Conservation (phyloP, 2,888 invertebrate species). For the Pyrochroa serraticornis region DNA sequence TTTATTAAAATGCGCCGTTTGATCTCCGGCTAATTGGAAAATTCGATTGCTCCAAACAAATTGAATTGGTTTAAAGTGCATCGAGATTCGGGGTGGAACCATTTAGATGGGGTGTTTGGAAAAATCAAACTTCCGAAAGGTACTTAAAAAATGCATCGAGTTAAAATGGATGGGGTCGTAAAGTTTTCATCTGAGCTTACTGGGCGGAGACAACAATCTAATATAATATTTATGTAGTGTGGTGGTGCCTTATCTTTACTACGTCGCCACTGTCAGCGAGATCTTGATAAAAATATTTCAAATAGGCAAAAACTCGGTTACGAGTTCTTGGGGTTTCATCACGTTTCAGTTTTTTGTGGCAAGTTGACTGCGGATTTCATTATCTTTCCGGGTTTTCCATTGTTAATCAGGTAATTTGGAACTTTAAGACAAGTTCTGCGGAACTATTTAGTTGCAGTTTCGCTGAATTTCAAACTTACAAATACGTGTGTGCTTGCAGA, state of each 20-base stretch:
- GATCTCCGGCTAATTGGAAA: slow-evolving; percentile 4
- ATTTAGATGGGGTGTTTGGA: slow-evolving; percentile 11
- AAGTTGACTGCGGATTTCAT: too few species aligned
- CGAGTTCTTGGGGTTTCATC: slow-evolving; percentile 2
- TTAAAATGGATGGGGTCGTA: slow-evolving; percentile 27
- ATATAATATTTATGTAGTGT: slow-evolving; percentile 28
- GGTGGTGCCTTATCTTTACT: slow-evolving; percentile 20
- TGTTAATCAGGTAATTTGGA: neutral
- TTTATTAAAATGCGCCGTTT: neutral
- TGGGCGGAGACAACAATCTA: slow-evolving; percentile 27
- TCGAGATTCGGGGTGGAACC: slow-evolving; percentile 6
- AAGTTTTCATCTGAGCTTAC: slow-evolving; percentile 31
- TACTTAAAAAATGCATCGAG: slow-evolving; percentile 24
- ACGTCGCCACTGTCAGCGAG: slow-evolving; percentile 9
- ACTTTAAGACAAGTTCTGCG: neutral
- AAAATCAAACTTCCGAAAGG: slow-evolving; percentile 24
- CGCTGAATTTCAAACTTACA: neutral
- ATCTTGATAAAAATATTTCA: slow-evolving; percentile 13
- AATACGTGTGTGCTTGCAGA: neutral
- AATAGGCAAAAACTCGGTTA: neutral
- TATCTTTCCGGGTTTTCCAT: neutral
- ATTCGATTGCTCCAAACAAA: neutral
- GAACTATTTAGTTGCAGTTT: neutral
- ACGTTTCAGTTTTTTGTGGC: neutral
- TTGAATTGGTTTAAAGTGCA: slow-evolving; percentile 3